phyloP scores from a whole-genome alignment of 1,140 invertebrate species.

The Drosophila oshimai region DNA sequence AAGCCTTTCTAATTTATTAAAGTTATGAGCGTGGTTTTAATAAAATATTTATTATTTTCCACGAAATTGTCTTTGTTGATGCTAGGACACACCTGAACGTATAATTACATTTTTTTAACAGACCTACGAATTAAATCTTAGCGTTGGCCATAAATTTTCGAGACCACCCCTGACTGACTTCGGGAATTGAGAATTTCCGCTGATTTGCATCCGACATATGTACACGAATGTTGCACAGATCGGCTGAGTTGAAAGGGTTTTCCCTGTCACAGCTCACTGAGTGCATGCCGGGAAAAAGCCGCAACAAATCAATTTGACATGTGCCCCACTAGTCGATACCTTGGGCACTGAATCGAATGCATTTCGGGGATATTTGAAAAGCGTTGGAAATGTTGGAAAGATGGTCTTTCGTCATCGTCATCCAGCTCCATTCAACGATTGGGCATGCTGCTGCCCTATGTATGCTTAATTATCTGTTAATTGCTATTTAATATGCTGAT shows the following conservation, averaged over 20 bases:
- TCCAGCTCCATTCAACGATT: not conserved
- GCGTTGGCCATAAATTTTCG: constrained; percentile 5
- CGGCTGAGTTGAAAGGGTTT: constrained; percentile 65
- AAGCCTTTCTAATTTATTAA: too few species aligned
- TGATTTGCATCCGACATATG: constrained; percentile 36
- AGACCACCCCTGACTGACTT: constrained; percentile 16
- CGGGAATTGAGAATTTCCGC: constrained; percentile 48
- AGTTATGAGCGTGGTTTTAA: too few species aligned
- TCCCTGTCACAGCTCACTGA: constrained; percentile 69
- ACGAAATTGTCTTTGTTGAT: too few species aligned
- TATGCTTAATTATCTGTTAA: constrained; percentile 61
- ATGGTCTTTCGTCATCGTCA: constrained; percentile 5
- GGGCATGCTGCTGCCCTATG: constrained; percentile 6
- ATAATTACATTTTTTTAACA: too few species aligned
- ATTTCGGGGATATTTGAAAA: constrained; percentile 10
- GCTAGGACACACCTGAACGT: not conserved
- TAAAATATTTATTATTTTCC: too few species aligned
- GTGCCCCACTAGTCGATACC: constrained; percentile 26
- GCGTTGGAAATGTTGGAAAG: constrained; percentile 9
- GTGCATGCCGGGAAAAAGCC: constrained; percentile 32
- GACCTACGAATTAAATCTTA: not conserved
- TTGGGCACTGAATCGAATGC: constrained; percentile 31
- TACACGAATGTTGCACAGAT: constrained; percentile 26
- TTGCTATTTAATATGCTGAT: constrained; percentile 62
- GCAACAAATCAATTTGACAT: constrained; percentile 74